These are phyloP conservation scores for Eupristina koningsbergeri DNA, from an alignment of 1,140 invertebrate genomes.

Conservation along the genomic window DNA sequence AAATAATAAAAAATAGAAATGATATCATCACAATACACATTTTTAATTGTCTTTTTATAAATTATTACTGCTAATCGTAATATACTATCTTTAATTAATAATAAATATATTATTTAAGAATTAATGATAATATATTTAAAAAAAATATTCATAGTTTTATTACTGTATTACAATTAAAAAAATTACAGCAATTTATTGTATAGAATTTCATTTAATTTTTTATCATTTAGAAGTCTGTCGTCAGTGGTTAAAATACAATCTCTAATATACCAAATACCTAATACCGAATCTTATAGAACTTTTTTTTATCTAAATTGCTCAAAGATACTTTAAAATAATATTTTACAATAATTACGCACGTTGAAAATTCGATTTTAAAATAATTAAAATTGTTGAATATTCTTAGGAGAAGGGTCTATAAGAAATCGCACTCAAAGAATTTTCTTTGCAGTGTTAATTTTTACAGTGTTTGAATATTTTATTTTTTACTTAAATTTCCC, in stretches of 20 bases:
- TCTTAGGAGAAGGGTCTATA: background rate
- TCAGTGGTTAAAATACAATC: background rate
- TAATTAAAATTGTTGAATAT: constrained; percentile 1
- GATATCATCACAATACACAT: too few relatives aligned
- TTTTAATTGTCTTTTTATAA: too few relatives aligned
- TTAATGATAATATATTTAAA: too few relatives aligned
- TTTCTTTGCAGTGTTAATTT: background rate
- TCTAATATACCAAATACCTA: background rate
- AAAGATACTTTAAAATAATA: background rate
- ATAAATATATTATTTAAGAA: too few relatives aligned
- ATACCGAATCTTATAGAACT: background rate
- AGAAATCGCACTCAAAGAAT: background rate
- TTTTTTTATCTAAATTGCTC: background rate
- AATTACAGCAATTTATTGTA: too few relatives aligned
- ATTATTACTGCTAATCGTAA: too few relatives aligned
- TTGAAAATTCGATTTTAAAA: background rate
- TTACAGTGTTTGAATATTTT: background rate
- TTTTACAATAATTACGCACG: background rate
- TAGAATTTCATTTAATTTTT: too few relatives aligned
- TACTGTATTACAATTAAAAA: too few relatives aligned
- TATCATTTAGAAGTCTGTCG: background rate
- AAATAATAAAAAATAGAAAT: too few relatives aligned
- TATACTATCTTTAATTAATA: too few relatives aligned
- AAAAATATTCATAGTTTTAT: too few relatives aligned
- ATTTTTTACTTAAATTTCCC: background rate